Evolutionary conservation across 2,797 vertebrate genomes (phyloP).

Genomic region (Mus spretus): DNA sequence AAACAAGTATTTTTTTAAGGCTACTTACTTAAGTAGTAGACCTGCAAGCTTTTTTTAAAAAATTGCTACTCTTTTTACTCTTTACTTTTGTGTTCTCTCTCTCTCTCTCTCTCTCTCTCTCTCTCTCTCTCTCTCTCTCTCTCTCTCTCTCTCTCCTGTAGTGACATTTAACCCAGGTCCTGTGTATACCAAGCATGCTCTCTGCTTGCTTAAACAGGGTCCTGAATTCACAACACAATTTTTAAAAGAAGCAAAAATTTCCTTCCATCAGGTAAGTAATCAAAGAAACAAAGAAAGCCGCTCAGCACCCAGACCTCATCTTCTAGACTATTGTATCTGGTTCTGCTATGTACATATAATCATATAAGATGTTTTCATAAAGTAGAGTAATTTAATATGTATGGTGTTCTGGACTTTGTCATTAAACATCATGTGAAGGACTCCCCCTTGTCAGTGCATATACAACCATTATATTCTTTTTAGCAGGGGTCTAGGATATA

Average conservation of each 20-base stretch:
- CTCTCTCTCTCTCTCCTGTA: background rate
- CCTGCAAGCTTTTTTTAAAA: background rate
- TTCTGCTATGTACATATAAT: conserved; percentile 47
- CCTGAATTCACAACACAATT: background rate
- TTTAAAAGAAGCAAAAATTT: background rate
- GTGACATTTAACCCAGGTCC: background rate
- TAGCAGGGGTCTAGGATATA: background rate
- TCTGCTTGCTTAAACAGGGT: background rate
- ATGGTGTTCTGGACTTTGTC: conserved; percentile 54
- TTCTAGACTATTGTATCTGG: conserved; percentile 29
- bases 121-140: background rate
- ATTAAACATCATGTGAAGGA: background rate
- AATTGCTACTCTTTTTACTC: background rate
- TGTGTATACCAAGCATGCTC: background rate
- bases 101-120: background rate
- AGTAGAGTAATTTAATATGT: conserved; percentile 44
- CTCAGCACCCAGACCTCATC: background rate
- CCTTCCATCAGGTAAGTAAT: conserved; percentile 39
- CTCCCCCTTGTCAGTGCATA: background rate
- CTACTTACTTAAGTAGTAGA: background rate
- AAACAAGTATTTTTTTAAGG: background rate
- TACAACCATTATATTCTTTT: background rate
- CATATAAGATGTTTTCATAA: conserved; percentile 54
- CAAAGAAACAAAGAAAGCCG: background rate
- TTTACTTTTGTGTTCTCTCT: background rate